Percentiles rank a stretch among this genome's conserved stretches.
Evolutionary conservation across 2,113 vertebrate species (phyloP).

Genomic region (Antidorcas marsupialis): DNA sequence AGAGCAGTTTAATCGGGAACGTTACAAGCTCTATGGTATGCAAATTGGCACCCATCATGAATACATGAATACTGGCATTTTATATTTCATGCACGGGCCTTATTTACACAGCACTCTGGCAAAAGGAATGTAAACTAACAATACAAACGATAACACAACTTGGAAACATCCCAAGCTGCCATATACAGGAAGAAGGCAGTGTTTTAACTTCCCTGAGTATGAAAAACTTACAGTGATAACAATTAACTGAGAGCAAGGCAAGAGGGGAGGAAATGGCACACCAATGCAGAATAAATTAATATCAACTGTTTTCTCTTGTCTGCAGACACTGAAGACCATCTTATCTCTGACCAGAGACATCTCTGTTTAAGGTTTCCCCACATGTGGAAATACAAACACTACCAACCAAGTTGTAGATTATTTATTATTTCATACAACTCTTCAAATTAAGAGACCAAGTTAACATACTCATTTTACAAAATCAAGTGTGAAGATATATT

Average conservation of each 20-base stretch:
- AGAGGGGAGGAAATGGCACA: neutral
- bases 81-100: neutral
- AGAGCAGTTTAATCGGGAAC: neutral
- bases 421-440: neutral
- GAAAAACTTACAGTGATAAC: neutral
- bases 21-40: neutral
- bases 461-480: neutral
- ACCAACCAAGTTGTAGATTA: neutral
- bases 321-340: neutral
- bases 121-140: conserved; percentile 13
- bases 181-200: neutral
- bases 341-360: neutral
- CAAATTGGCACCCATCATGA: neutral
- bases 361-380: neutral
- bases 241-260: neutral
- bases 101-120: neutral
- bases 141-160: conserved; percentile 10
- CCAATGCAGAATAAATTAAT: neutral
- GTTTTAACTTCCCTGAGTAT: neutral
- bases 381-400: neutral
- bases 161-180: conserved; percentile 3
- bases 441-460: neutral
- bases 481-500: neutral
- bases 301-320: neutral
- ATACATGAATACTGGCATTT: conserved; percentile 9